phyloP scores from a whole-genome alignment of 2,888 invertebrate genomes.

The Sphecodes monilicornis region DNA sequence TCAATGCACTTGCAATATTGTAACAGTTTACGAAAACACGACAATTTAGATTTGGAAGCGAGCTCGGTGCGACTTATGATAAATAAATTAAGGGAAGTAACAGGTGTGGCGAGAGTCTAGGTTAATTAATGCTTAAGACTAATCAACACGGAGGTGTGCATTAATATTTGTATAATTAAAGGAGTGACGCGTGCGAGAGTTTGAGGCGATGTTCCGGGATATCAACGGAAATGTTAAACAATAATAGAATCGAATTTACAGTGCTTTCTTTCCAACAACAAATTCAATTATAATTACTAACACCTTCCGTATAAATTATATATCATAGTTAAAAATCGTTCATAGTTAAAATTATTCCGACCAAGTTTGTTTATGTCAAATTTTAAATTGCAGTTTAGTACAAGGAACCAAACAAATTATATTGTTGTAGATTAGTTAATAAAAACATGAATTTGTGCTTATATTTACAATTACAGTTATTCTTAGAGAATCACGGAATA shows the following conservation, averaged over 20 bases:
- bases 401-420: no score
- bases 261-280: neutral
- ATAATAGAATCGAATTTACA: neutral
- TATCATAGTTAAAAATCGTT: no score
- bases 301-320: no score
- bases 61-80: neutral
- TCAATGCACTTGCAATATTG: neutral
- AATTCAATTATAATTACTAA: neutral
- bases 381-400: no score
- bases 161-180: neutral
- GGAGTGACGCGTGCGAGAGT: neutral
- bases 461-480: no score
- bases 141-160: neutral
- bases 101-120: neutral
- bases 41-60: neutral
- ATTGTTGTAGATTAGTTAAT: no score
- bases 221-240: neutral
- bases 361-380: no score
- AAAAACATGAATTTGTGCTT: no score
- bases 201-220: neutral
- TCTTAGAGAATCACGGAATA: no score
- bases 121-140: neutral
- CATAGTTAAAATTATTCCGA: no score
- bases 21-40: neutral
- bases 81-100: neutral